Base-by-base conservation (phyloP, 1,140 invertebrate genomes). In the Habropoda laboriosa region DNA sequence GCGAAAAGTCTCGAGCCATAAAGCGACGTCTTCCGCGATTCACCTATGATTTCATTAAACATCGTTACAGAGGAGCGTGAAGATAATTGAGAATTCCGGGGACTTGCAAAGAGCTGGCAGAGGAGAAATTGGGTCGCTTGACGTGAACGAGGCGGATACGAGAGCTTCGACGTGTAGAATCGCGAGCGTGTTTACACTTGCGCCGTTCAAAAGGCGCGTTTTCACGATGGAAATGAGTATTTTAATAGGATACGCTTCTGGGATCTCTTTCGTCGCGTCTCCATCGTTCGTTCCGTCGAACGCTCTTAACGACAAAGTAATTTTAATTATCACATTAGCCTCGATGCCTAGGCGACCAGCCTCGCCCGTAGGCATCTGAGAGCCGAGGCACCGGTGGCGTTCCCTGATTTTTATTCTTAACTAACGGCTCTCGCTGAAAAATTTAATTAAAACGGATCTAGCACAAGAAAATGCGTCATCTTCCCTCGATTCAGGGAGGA, bases 281-380 rank as follows among this genome's bases (percentile, higher is more conserved):
- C n/a, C n/a, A n/a, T n/a, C n/a, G n/a, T 38, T 38, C 10, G 64
- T 16, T 32, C n/a, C 38, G 8, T 68, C 53, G 27, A n/a, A 55
- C 42, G 40, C 55, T 70, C 66, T 51, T 51, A n/a, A n/a, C 70
- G 74, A 86, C 85, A 82, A 79, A 86, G 71, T 82, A 83, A 86
- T 86, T 86, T 86, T 81, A 86, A 86, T 86, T 86, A 86, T 86
- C 85, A 70, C 78, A 85, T 85, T 85, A 85, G 51, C 82, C 24
- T 10, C 21, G 24, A 57, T 55, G 55, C 40, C 76, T 10, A 0
- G 55, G 30, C 38, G 55, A 32, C 45, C 30, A 30, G 57, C n/a
- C 10, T 55, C 35, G 49, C 16, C 24, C 49, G 38, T 53, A 60
- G 72, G 38, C 79, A 35, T n/a, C 40, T n/a, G 18, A 45, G 49